These are phyloP conservation scores for Labrus mixtus DNA, from an alignment of 2,113 vertebrate species.

Conservation along the genomic window DNA sequence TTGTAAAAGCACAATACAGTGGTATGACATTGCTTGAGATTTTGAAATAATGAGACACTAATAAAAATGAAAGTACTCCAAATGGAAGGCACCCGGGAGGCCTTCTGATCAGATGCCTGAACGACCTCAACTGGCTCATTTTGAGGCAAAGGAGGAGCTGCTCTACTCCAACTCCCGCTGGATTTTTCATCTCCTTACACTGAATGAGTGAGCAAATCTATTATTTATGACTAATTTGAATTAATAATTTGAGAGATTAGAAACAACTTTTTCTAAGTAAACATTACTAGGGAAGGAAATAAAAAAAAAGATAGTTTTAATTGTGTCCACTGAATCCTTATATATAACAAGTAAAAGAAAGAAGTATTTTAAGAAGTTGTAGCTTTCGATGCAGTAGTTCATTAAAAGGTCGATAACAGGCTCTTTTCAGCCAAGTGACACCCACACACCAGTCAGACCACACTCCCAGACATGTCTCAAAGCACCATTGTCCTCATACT, in stretches of 20 bases:
- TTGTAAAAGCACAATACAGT: not conserved
- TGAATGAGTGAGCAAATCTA: not conserved
- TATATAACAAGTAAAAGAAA: not conserved
- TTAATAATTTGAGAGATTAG: not conserved
- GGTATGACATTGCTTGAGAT: not conserved
- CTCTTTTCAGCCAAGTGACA: constrained; percentile 13
- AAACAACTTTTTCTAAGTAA: not conserved
- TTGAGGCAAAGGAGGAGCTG: not conserved
- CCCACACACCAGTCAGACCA: constrained; percentile 28
- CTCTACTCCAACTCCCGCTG: not conserved
- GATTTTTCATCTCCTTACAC: not conserved
- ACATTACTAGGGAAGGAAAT: not conserved
- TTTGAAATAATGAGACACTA: constrained; percentile 7
- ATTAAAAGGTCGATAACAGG: constrained; percentile 18
- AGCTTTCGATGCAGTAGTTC: constrained; percentile 14
- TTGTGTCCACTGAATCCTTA: not conserved
- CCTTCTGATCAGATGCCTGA: not conserved
- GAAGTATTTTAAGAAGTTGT: constrained; percentile 1
- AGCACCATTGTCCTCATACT: constrained; percentile 6
- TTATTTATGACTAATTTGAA: not conserved
- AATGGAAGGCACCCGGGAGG: not conserved
- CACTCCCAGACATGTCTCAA: constrained; percentile 21
- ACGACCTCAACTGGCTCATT: not conserved
- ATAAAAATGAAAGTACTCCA: not conserved
- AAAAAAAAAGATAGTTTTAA: constrained; percentile 1